phyloP scores from a whole-genome alignment of 2,113 vertebrate species.

The Cranoglanis bouderius region DNA sequence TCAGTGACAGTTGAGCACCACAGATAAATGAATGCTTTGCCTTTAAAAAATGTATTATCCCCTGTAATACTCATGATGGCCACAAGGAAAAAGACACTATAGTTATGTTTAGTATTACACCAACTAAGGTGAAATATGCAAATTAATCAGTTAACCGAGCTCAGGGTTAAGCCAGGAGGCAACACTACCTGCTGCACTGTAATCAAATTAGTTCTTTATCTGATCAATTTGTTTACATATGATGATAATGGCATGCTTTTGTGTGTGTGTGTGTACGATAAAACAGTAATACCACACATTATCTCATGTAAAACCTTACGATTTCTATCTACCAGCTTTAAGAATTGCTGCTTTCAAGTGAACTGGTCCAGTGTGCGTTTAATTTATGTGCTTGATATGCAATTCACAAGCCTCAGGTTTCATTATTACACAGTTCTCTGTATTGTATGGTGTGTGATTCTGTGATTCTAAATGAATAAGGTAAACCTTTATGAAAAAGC shows the following conservation, averaged over 20 bases:
- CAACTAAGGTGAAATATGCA: neutral
- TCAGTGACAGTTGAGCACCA: neutral
- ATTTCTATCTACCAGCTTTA: neutral
- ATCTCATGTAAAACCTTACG: neutral
- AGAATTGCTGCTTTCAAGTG: neutral
- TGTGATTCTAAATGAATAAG: neutral
- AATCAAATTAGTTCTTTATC: neutral
- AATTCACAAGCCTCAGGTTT: conserved; percentile 13
- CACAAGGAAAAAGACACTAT: neutral
- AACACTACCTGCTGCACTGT: neutral
- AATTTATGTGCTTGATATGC: neutral
- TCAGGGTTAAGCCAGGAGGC: neutral
- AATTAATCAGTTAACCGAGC: neutral
- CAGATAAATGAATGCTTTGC: too few relatives aligned
- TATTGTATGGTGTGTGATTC: neutral
- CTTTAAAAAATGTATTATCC: too few relatives aligned
- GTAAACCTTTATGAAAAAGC: neutral
- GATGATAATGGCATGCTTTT: neutral
- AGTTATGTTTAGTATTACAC: neutral
- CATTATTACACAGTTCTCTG: conserved; percentile 12
- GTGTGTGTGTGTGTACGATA: neutral
- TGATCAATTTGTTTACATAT: neutral
- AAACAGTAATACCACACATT: neutral
- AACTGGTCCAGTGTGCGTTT: neutral
- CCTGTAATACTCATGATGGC: neutral